Evolutionary conservation across 64 coral and sea anemone species (phyloP), one percentile per base, ranked within the genome.

Genomic region (Orbicella faveolata): DNA sequence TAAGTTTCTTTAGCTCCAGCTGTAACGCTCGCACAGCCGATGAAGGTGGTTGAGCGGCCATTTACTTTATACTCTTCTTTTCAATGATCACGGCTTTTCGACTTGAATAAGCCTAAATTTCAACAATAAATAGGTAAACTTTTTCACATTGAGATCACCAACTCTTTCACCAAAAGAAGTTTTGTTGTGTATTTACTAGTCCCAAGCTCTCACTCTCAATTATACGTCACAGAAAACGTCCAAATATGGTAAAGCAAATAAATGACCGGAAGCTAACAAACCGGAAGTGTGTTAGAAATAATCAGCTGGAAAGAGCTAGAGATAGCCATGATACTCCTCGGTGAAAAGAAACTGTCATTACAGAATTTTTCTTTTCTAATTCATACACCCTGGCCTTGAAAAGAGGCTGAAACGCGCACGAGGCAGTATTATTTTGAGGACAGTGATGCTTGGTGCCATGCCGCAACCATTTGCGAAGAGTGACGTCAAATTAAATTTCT

Each of bases 181-280:
- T 93, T 91, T 99, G 90, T 98, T 98, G 93, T 93, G 91, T 98
- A 99, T 95, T 95, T 99, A 99, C 94, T 88, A 78, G 94, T 85
- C 81, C 96, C 96, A 93, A 83, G 37, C 93, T 89, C 25, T 86
- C 83, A 64, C 76, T 61, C 35, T 35, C 18, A 68, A 80, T 86
- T 79, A 93, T 54, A 96, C 94, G 94, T 96, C 94, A 96, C 54
- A 77, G 89, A 91, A 73, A 75, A 64, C 36, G 20, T 52, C 87
- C 94, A 93, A 80, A 96, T 96, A 81, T 87, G 94, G 79, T 19
- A 96, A 48, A 23, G 67, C 59, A 80, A 90, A 21, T 79, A 20
- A 23, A 33, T 15, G 20, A 83, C 65, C 37, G 82, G 61, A 83
- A 85, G 55, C 55, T 59, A 9, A 59, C 55, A 59, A 59, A 57